Conservation (phyloP, 2,888 invertebrate genomes). For the Synergus gifuensis region DNA sequence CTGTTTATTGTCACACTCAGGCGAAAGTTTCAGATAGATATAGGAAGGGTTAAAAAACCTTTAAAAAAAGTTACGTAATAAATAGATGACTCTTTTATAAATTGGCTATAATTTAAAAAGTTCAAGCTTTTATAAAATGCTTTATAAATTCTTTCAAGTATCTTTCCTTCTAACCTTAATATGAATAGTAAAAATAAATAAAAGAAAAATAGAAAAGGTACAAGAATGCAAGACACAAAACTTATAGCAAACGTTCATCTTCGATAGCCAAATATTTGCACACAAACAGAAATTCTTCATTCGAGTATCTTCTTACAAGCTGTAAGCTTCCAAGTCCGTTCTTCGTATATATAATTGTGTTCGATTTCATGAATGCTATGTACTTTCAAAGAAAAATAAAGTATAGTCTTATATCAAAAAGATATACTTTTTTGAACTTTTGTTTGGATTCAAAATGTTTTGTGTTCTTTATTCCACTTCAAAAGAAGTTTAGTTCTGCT, state of each 20-base stretch:
- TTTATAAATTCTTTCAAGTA: neutral
- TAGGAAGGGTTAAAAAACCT: no score
- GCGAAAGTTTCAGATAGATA: neutral
- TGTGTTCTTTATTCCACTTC: neutral
- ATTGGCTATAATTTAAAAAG: no score
- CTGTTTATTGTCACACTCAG: neutral
- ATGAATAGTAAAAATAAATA: neutral
- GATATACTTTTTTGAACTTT: neutral
- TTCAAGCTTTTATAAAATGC: neutral
- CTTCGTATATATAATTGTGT: neutral
- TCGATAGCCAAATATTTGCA: neutral
- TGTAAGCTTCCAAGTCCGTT: neutral
- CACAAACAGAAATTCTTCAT: conserved; percentile 6
- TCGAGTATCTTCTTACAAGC: neutral
- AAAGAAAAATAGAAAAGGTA: neutral
- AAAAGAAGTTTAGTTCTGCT: neutral
- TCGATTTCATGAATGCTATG: neutral
- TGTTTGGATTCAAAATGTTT: neutral
- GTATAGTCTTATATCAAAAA: neutral
- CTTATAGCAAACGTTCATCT: neutral
- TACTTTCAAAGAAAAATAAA: neutral
- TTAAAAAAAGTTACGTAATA: no score
- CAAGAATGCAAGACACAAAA: neutral
- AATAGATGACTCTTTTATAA: no score
- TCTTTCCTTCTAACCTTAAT: neutral